Percentiles rank a stretch among this genome's conserved stretches.
These are phyloP conservation scores for Arvicanthis niloticus DNA, from an alignment of 2,113 vertebrate genomes.

Conservation along the genomic window DNA sequence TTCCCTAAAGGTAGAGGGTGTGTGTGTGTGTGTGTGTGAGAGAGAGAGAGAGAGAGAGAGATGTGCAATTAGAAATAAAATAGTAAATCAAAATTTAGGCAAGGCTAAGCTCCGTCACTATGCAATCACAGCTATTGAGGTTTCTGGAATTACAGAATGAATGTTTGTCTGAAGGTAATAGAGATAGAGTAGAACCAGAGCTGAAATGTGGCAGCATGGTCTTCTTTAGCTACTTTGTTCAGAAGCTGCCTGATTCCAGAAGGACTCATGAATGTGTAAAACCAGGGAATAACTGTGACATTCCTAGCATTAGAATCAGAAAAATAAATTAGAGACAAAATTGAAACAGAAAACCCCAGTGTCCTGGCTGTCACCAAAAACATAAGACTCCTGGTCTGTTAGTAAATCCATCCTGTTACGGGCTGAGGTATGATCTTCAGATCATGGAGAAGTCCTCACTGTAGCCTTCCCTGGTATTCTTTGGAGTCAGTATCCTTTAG, in stretches of 20 bases:
- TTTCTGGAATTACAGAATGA: conserved; percentile 10
- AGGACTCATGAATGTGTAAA: conserved; percentile 42
- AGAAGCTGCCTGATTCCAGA: conserved; percentile 9
- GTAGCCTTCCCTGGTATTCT: background rate
- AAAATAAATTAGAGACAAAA: conserved; percentile 28
- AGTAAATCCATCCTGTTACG: background rate
- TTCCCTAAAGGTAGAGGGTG: background rate
- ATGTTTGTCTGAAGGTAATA: background rate
- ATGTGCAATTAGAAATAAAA: conserved; percentile 50
- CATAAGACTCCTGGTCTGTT: too few relatives aligned
- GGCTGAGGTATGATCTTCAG: background rate
- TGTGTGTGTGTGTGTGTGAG: too few relatives aligned
- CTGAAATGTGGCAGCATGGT: background rate
- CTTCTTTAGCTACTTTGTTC: conserved; percentile 7
- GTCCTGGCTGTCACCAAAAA: background rate
- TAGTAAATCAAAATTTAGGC: background rate
- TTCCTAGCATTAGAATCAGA: background rate
- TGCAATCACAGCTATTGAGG: background rate
- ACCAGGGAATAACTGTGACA: conserved; percentile 55
- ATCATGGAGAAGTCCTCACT: too few relatives aligned
- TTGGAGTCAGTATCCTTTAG: background rate
- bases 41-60: too few relatives aligned
- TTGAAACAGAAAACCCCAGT: background rate
- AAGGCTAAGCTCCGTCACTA: background rate
- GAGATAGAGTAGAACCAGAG: conserved; percentile 1